A percentile compares a stretch with the other conserved stretches of the same genome.
These are phyloP conservation scores for Andrena bicolor DNA, from an alignment of 2,888 invertebrate species.

Conservation along the genomic window DNA sequence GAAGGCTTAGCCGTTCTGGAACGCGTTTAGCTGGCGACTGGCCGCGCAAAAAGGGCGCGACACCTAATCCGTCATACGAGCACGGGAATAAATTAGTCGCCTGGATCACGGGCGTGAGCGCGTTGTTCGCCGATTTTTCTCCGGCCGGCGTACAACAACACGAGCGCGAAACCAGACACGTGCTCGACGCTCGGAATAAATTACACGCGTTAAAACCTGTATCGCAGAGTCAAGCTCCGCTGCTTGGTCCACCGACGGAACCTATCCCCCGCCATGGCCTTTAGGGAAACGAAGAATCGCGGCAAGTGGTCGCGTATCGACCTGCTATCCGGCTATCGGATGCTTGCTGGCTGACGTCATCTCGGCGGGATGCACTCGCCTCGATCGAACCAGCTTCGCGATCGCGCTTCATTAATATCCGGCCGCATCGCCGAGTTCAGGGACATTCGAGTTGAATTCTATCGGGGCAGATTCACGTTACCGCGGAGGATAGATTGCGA, in stretches of 20 bases:
- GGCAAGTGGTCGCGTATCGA: conserved; percentile 42
- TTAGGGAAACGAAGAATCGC: conserved; percentile 42
- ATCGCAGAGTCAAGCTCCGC: conserved; percentile 42
- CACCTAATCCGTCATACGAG: conserved; percentile 42
- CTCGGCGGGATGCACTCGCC: conserved; percentile 46
- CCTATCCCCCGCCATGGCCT: conserved; percentile 24
- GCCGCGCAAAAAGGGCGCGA: conserved; percentile 36
- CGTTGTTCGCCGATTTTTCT: conserved; percentile 30
- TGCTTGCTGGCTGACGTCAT: conserved; percentile 56
- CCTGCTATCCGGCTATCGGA: conserved; percentile 24
- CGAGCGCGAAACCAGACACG: conserved; percentile 36
- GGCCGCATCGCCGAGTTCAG: conserved; percentile 22
- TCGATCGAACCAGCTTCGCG: conserved; percentile 42
- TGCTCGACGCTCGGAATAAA: conserved; percentile 39
- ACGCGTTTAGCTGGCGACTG: conserved; percentile 45
- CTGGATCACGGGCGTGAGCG: conserved; percentile 24
- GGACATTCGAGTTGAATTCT: conserved; percentile 44
- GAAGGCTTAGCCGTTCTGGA: conserved; percentile 61
- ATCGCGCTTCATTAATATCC: conserved; percentile 57
- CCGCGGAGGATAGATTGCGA: not conserved
- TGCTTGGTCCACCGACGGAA: conserved; percentile 27
- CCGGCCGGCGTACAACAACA: not conserved
- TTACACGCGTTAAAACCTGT: conserved; percentile 43
- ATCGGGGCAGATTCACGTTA: not conserved
- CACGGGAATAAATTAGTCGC: conserved; percentile 37